Base-by-base conservation (phyloP, 2,113 vertebrate genomes). In the Notothenia coriiceps region DNA sequence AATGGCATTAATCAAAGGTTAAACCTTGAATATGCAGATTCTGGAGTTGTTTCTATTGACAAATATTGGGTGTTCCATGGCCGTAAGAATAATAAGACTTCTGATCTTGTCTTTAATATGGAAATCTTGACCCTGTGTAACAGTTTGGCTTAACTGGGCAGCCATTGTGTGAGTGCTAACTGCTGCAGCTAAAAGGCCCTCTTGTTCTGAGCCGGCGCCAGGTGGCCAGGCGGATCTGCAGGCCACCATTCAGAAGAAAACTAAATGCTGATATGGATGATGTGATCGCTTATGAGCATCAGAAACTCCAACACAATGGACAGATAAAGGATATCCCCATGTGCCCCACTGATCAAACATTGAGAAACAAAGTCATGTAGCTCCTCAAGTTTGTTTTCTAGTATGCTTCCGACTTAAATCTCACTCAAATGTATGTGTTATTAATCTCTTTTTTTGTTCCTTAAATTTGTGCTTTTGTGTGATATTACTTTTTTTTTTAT, bases 121-220 rank as follows among this genome's bases (percentile, higher is more conserved):
- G 82, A 89, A 83, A 88, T 87, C 56, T 73, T 79, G 62, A 82
- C 62, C 68, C 50, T 15, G 71, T 57, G 67, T 68, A 33, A 65
- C 85, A 35, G 67, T 77, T 83, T 71, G 51, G 47, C 33, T 55
- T 56, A 80, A 91, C 89, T 86, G 87, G 79, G 84, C 56, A 43
- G 71, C 71, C 84, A 73, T 83, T 87, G 84, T 86, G 74, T 83
- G 66, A 82, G 83, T 74, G 71, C 11, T 56, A 85, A 87, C 64
- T 75, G 81, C 66, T 86, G 74, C 54, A 77, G 74, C 74, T 92
- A 89, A 91, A 92, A 81, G 82, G 67, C 83, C 22, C 70, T 86
- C 83, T 89, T 93, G 91, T 91, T 89, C 86, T 72, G 59, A 70
- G 75, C 69, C 66, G 77, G 84, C 61, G 43, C 85, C 90, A 92